Percentiles rank a stretch among this genome's conserved stretches.
phyloP scores from a whole-genome alignment of 2,797 vertebrate genomes.

The Poeciliopsis turneri region DNA sequence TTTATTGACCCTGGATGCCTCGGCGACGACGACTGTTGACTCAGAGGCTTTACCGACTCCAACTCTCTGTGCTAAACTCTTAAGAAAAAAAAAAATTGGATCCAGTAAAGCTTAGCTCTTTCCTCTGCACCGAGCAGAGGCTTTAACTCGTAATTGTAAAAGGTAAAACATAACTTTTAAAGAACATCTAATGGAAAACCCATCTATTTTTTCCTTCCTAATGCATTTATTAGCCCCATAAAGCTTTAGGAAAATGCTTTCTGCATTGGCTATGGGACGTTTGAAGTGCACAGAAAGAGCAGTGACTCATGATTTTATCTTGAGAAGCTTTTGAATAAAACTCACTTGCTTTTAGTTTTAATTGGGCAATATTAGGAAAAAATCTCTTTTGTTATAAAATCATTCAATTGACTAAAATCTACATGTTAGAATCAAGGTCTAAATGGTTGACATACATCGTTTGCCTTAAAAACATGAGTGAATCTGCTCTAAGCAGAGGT shows the following conservation, averaged over 20 bases:
- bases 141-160: not conserved
- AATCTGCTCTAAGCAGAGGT: not conserved
- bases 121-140: not conserved
- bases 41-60: conserved; percentile 35
- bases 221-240: conserved; percentile 43
- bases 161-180: not conserved
- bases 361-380: not conserved
- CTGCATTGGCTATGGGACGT: conserved; percentile 33
- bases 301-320: conserved; percentile 1
- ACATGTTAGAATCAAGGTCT: not conserved
- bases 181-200: not conserved
- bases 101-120: not conserved
- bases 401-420: not conserved
- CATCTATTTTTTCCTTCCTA: conserved; percentile 11
- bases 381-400: not conserved
- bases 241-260: conserved; percentile 36
- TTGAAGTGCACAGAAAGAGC: conserved; percentile 41
- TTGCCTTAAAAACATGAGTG: not conserved
- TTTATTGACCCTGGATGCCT: conserved; percentile 57
- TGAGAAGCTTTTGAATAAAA: not conserved
- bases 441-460: not conserved
- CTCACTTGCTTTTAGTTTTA: not conserved
- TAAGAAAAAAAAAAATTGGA: not conserved
- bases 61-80: not conserved
- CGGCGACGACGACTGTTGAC: conserved; percentile 61